Base-by-base conservation (phyloP, 2,797 vertebrate genomes). In the Gymnodraco acuticeps region DNA sequence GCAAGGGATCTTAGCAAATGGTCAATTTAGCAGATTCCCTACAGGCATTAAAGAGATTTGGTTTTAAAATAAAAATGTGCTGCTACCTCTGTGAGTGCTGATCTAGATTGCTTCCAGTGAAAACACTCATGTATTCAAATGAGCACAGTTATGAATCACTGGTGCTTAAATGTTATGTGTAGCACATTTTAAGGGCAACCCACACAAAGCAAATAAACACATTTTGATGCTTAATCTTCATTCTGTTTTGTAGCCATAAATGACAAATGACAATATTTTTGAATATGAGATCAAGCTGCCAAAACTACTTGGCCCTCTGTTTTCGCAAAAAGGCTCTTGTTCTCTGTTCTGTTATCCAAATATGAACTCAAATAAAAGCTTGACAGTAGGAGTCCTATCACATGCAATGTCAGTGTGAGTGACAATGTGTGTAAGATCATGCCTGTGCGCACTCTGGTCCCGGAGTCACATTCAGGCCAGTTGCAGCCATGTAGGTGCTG, bases 401-500 rank as follows among this genome's bases (percentile, higher is more conserved):
- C 17, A 33, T 19, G 23, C 8, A 0, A 41, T 23, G 4, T 56
- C 13, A 47, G 41, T 17, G 58, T 46, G 51, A 66, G 46, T 47
- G 43, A 15, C 45, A 27, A 19, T n/a, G 17, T 27, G 68, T 73
- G 64, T 43, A 5, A 67, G 54, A 42, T 50, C 87, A 0, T 96
- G 96, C 98, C 96, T 98, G 97, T 77, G 93, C 56, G 4, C 95
- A 95, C 86, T 99, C 98, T 80, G 96, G 97, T 90, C 96, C 97
- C 16, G 96, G 95, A 15, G 96, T 94, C 6, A 97, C 94, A 19
- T 97, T 99, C 76, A 99, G 81, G 74, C 98, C 98, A 1, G 98
- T 99, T 5, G 98, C 98, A 63, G 98, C 98, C 98, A 99, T 99
- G 83, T 99, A 99, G 16, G 97, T 99, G 92, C 98, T 99, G 17